These are phyloP conservation scores for Crioceris asparagi DNA, from an alignment of 2,888 invertebrate genomes.

Conservation along the genomic window DNA sequence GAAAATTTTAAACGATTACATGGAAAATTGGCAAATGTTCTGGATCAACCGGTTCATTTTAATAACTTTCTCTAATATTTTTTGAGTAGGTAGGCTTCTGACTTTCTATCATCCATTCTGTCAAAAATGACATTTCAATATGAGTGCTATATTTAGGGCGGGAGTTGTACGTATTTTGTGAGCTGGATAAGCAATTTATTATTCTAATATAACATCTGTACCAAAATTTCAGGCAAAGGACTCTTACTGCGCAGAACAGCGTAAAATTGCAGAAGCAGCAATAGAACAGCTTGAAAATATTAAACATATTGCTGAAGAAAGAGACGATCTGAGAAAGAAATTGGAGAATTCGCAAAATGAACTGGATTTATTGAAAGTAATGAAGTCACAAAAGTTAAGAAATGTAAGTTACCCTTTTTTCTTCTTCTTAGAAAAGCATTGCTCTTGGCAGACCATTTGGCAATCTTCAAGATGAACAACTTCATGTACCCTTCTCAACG, in stretches of 20 bases:
- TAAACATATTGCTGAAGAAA: slow-evolving; percentile 26
- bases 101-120: too few relatives aligned
- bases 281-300: slow-evolving; percentile 31
- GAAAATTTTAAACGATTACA: too few relatives aligned
- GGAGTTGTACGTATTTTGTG: slow-evolving; percentile 18
- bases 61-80: too few relatives aligned
- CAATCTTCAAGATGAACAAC: slow-evolving; percentile 7
- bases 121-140: slow-evolving; percentile 14
- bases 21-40: too few relatives aligned
- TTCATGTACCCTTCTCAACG: not conserved
- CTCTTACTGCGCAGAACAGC: slow-evolving; percentile 27
- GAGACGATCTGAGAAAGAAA: slow-evolving; percentile 25
- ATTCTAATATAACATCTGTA: too few relatives aligned
- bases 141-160: slow-evolving; percentile 17
- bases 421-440: slow-evolving; percentile 11
- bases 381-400: too few relatives aligned
- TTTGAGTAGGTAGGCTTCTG: too few relatives aligned
- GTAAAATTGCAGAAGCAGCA: slow-evolving; percentile 23
- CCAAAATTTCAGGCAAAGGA: slow-evolving; percentile 25
- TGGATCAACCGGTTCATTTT: too few relatives aligned
- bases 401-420: not conserved
- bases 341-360: slow-evolving; percentile 26
- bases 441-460: slow-evolving; percentile 7
- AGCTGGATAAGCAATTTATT: too few relatives aligned
- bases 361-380: slow-evolving; percentile 21